phyloP scores from a whole-genome alignment of 1,140 invertebrate species.

The Achroia grisella region DNA sequence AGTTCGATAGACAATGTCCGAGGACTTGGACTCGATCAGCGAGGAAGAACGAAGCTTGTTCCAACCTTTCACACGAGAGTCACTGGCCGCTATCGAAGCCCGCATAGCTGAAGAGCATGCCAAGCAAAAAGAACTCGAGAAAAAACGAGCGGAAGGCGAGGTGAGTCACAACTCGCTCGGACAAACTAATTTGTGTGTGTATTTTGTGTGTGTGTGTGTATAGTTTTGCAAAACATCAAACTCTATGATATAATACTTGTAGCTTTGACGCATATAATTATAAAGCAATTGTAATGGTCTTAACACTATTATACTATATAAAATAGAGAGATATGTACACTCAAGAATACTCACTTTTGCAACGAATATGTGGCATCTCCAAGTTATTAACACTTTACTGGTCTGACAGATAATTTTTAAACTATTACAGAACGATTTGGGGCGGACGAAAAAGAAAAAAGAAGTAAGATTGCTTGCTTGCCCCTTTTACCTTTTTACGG shows the following conservation, averaged over 20 bases:
- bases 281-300: too few species aligned
- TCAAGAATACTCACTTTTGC: constrained; percentile 3
- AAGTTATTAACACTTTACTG: constrained; percentile 6
- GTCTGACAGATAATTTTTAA: constrained; percentile 67
- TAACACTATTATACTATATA: too few species aligned
- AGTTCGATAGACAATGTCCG: constrained; percentile 85
- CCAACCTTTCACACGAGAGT: constrained; percentile 98
- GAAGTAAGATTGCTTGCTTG: constrained; percentile 87
- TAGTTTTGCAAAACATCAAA: constrained; percentile 12
- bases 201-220: constrained; percentile 21
- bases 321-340: not conserved
- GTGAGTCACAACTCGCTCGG: constrained; percentile 70
- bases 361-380: not conserved
- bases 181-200: not conserved
- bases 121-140: constrained; percentile 96
- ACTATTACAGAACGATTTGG: constrained; percentile 88
- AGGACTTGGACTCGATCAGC: constrained; percentile 90
- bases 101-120: constrained; percentile 95
- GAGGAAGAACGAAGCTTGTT: constrained; percentile 96
- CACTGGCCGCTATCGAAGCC: constrained; percentile 93
- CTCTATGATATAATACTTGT: too few species aligned
- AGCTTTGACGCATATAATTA: too few species aligned
- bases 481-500: constrained; percentile 69
- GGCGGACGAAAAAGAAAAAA: constrained; percentile 97
- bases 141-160: constrained; percentile 95